Base-by-base conservation (phyloP, 2,888 invertebrate genomes). In the Serripes groenlandicus region DNA sequence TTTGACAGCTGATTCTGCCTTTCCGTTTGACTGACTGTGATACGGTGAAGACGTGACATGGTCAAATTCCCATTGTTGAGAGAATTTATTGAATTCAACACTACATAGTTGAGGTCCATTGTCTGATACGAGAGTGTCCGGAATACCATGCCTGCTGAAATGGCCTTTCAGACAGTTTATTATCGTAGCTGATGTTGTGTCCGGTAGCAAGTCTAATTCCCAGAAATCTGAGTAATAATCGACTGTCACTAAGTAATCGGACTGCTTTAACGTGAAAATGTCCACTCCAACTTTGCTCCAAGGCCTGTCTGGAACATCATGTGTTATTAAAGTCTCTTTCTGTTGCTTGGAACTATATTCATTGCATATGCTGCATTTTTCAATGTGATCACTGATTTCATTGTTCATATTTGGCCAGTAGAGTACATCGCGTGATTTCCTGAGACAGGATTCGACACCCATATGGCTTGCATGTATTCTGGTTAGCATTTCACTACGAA, bases 61-160 rank as follows among this genome's bases (percentile, higher is more conserved):
- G 28, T 69, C 35, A 52, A 69, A 66, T 56, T 34, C 69, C 69
- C 69, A 76, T 9, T 26, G 9, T 7, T n/a, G n/a, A 18, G 75
- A 4, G 21, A 62, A 80, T 15, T 74, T 28, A n/a, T 58, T 62
- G 58, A 70, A 80, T 62, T 70, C 58, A 15, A n/a, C n/a, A 66
- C 62, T 23, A 23, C 28, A 35, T 37, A 83, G 80, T 34, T 81
- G 81, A 4, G 87, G 83, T 11, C 83, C 87, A 42, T 78, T 83
- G 52, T 83, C 83, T 3, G 73, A 72, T 28, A 85, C 34, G 7
- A 83, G 58, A 37, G 21, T 37, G 3, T 76, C 78, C 49, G 83
- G 81, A 32, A 80, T 82, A 18, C 87, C 87, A 74, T 83, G 73
- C 34, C 81, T 23, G 37, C 72, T 69, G 62, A 87, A 83, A 54